Evolutionary conservation across 2,888 invertebrate genomes (phyloP).

Genomic region (Octodonta nipae): DNA sequence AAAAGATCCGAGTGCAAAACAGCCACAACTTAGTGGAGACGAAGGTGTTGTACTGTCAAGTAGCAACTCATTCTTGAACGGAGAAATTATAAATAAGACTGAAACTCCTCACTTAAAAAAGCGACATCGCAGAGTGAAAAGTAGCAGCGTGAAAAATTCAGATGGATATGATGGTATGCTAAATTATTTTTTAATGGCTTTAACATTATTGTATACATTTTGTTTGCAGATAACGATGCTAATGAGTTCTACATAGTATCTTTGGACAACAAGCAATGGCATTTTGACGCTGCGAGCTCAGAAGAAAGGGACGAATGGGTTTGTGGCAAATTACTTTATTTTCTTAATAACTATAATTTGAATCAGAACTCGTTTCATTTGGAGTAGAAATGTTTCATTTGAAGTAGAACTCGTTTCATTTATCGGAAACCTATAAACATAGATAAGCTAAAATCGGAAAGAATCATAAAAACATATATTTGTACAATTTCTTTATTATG

Average conservation of each 20-base stretch:
- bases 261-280: conserved; percentile 92
- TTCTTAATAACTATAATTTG: too few species aligned
- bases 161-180: conserved; percentile 62
- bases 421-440: too few species aligned
- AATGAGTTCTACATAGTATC: conserved; percentile 94
- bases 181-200: too few species aligned
- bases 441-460: too few species aligned
- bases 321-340: too few species aligned
- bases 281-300: conserved; percentile 82
- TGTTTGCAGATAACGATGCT: conserved; percentile 61
- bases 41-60: conserved; percentile 50
- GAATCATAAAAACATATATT: too few species aligned
- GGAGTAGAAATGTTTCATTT: too few species aligned
- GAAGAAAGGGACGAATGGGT: conserved; percentile 95
- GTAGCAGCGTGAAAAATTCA: conserved; percentile 66
- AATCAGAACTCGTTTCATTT: too few species aligned
- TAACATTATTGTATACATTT: background rate
- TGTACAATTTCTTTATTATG: too few species aligned
- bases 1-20: conserved; percentile 46
- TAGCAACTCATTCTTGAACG: conserved; percentile 48
- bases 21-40: conserved; percentile 42
- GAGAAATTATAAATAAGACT: conserved; percentile 35
- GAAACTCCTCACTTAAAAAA: conserved; percentile 85
- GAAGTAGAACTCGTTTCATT: too few species aligned
- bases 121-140: conserved; percentile 71